Evolutionary conservation across 2,797 vertebrate genomes (phyloP).

Genomic region (Spinus olivaceus): DNA sequence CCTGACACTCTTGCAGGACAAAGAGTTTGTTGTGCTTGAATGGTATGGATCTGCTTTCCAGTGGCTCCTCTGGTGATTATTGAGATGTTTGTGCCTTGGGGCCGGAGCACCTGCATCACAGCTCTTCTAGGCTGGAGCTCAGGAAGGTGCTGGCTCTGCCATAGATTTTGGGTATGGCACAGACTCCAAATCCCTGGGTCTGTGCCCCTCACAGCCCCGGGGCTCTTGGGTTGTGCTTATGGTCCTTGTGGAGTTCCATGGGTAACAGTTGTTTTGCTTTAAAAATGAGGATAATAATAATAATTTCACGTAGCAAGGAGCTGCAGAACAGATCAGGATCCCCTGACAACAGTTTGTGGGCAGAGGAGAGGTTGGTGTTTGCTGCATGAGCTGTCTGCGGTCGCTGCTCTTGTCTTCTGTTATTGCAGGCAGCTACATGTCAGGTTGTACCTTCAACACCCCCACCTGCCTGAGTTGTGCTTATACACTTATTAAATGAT

Average conservation of each 20-base stretch:
- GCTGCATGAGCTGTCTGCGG: not conserved
- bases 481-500: conserved; percentile 24
- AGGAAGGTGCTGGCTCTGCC: not conserved
- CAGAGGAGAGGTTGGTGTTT: not conserved
- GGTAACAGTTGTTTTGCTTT: not conserved
- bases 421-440: not conserved
- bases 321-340: not conserved
- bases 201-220: not conserved
- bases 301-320: not conserved
- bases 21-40: not conserved
- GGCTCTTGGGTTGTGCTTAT: not conserved
- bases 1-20: not conserved
- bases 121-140: not conserved
- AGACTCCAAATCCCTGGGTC: not conserved
- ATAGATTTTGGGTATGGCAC: not conserved
- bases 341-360: not conserved
- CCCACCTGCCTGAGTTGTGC: not conserved
- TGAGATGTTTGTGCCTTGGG: not conserved
- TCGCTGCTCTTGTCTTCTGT: not conserved
- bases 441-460: not conserved
- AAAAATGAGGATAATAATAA: not conserved
- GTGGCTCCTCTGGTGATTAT: not conserved
- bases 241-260: not conserved
- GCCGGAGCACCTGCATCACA: rapidly evolving
- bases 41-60: not conserved